Evolutionary conservation across 2,113 vertebrate species (phyloP).

Genomic region (Dendropsophus ebraccatus): DNA sequence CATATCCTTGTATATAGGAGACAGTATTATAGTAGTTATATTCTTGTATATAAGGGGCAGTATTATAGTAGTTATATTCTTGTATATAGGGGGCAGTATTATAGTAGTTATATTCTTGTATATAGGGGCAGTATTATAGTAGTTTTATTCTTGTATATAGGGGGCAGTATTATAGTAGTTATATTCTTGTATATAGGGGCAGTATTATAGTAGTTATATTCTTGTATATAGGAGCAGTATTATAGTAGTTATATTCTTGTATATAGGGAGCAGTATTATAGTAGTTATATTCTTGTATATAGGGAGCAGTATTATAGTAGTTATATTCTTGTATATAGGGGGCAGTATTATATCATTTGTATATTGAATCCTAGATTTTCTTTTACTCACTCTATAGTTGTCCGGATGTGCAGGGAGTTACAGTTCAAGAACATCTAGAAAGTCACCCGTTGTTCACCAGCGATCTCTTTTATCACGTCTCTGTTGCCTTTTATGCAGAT

Average conservation of each 20-base stretch:
- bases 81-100: not conserved
- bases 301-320: not conserved
- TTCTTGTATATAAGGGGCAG: not conserved
- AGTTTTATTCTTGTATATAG: no score
- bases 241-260: conserved; percentile 10
- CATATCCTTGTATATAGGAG: not conserved
- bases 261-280: not conserved
- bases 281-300: not conserved
- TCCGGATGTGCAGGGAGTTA: not conserved
- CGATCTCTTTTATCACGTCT: no score
- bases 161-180: not conserved
- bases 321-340: not conserved
- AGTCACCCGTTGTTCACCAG: no score
- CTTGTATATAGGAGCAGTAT: not conserved
- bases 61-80: not conserved
- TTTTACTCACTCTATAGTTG: not conserved
- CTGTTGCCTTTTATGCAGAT: not conserved
- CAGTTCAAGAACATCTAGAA: not conserved
- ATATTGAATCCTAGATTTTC: no score
- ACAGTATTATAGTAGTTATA: conserved; percentile 11
- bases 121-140: not conserved
- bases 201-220: conserved; percentile 14
- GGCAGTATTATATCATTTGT: not conserved
- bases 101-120: conserved; percentile 19
- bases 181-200: not conserved